Evolutionary conservation across 2,888 invertebrate species (phyloP).

Genomic region (Drosophila prostipennis): DNA sequence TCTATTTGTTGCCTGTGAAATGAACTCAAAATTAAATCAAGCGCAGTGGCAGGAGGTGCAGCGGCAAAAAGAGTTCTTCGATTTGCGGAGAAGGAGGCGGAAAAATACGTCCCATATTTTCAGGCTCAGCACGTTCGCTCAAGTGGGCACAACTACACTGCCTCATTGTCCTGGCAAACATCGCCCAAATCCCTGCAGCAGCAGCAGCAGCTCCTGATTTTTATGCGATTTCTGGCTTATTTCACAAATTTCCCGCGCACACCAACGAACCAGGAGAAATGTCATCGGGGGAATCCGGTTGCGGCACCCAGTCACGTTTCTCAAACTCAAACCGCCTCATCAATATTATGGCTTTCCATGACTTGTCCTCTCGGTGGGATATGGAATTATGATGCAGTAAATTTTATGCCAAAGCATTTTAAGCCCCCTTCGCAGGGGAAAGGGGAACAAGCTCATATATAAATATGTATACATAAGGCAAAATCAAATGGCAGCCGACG

Average conservation of each 20-base stretch:
- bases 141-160: slow-evolving; percentile 20
- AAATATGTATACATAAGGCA: slow-evolving; percentile 38
- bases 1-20: slow-evolving; percentile 60
- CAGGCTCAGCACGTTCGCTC: slow-evolving; percentile 60
- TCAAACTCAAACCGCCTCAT: slow-evolving; percentile 41
- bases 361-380: slow-evolving; percentile 27
- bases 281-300: slow-evolving; percentile 18
- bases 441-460: slow-evolving; percentile 3
- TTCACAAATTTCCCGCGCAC: slow-evolving; percentile 58
- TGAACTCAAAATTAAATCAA: slow-evolving; percentile 73
- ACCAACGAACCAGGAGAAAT: slow-evolving; percentile 1
- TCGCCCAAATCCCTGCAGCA: slow-evolving; percentile 35
- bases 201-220: slow-evolving; percentile 61
- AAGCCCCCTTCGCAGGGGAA: background rate
- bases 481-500: slow-evolving; percentile 41
- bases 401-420: slow-evolving; percentile 37
- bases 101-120: slow-evolving; percentile 73
- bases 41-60: slow-evolving; percentile 41
- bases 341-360: slow-evolving; percentile 63
- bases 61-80: slow-evolving; percentile 26
- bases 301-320: slow-evolving; percentile 54
- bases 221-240: slow-evolving; percentile 73
- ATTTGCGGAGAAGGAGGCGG: slow-evolving; percentile 16
- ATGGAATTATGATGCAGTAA: slow-evolving; percentile 62
- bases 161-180: slow-evolving; percentile 59